phyloP scores from a whole-genome alignment of 2,797 vertebrate genomes.

The Iguana delicatissima region DNA sequence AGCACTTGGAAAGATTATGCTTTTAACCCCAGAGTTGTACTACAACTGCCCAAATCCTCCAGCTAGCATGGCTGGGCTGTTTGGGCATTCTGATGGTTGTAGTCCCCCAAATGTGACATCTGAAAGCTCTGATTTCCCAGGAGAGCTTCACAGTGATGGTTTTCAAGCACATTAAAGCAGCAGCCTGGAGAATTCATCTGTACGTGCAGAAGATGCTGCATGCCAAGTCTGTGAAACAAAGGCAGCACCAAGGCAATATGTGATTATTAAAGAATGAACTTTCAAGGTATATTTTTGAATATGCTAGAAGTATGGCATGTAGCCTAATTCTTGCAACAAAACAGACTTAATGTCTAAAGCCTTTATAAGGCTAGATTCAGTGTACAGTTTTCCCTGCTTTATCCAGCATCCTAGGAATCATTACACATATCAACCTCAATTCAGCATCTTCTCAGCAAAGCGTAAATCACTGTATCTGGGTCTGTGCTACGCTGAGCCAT shows the following conservation, averaged over 20 bases:
- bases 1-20: no score
- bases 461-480: no score
- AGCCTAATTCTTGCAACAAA: neutral
- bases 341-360: neutral
- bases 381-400: neutral
- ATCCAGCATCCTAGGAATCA: neutral
- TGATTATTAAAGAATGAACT: neutral
- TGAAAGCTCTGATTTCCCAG: neutral
- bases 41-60: no score
- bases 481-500: no score
- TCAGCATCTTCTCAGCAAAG: neutral
- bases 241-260: neutral
- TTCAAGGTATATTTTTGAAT: neutral
- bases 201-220: neutral
- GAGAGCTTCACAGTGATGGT: constrained; percentile 4
- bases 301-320: neutral
- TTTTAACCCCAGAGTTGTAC: no score
- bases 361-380: neutral
- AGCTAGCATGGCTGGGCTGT: no score
- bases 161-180: neutral
- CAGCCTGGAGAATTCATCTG: neutral
- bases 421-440: neutral
- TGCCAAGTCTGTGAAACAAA: constrained; percentile 2
- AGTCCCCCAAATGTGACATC: no score
- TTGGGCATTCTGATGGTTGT: no score